Base-by-base conservation (phyloP, 2,113 vertebrate species). In the Thamnophis sirtalis region DNA sequence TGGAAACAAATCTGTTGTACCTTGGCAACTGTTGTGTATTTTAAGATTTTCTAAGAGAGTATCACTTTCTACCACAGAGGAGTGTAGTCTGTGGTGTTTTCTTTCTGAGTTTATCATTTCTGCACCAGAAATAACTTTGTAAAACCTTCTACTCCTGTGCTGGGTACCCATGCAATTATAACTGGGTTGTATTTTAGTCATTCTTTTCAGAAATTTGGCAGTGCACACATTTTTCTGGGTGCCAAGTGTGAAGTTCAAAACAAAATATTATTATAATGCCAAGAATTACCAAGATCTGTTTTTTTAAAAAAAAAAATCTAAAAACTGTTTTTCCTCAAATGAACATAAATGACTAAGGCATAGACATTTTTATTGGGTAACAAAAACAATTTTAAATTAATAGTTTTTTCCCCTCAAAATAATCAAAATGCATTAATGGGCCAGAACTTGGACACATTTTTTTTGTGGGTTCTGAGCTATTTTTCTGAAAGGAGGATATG, bases 241-340 rank as follows among this genome's bases (percentile, higher is more conserved):
- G 89, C 0, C 1, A 92, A 43, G 53, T 94, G 94, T 84, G 38
- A 86, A 86, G 68, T 89, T 92, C 80, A 93, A 93, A 95, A 95
- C 50, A 86, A 84, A 60, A 92, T 93, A 19, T 94, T 94, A 90
- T 11, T 92, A 91, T 68, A 86, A 51, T 49, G 73, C 92, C 91
- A 87, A 19, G 90, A 68, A 94, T 60, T 73, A 87, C 94, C 89
- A 92, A 86, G 88, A 85, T 50, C 2, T 51, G 24, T 11, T 94
- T 94, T 90, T 60, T 60, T 1, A 8, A 85, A 85, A 85, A 8
- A 85, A 85, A 85, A 54, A 60, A 95, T 33, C 51, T 50, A 56
- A 93, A 92, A 96, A 92, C 28, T 13, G 51, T 63, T 48, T 88
- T 92, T 51, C 33, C 87, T 0, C 80, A 92, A 55, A 84, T 89